Conservation (phyloP, 2,888 invertebrate genomes). For the Chirona hameri region DNA sequence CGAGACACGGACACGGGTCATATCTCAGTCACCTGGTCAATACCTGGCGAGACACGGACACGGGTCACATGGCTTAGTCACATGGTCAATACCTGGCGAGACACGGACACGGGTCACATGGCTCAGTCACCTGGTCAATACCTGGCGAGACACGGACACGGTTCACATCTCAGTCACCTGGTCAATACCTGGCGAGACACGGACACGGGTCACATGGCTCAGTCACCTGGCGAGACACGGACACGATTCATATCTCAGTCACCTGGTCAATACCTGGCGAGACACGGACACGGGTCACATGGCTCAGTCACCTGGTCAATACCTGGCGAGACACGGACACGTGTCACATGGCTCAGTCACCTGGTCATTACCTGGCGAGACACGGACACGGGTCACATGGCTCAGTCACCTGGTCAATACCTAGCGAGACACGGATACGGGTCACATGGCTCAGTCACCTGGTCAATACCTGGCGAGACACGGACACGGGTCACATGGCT, state of each 20-base stretch:
- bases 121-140: slow-evolving; percentile 62
- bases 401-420: slow-evolving; percentile 65
- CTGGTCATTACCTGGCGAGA: slow-evolving; percentile 70
- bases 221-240: slow-evolving; percentile 54
- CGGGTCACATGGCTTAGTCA: no score
- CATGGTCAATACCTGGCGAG: slow-evolving; percentile 72
- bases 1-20: background rate
- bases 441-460: slow-evolving; percentile 51
- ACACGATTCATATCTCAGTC: background rate
- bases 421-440: slow-evolving; percentile 50
- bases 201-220: background rate
- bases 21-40: slow-evolving; percentile 61
- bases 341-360: slow-evolving; percentile 46
- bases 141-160: slow-evolving; percentile 54
- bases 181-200: slow-evolving; percentile 64
- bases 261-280: slow-evolving; percentile 75
- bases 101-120: background rate
- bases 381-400: background rate
- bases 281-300: background rate
- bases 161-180: slow-evolving; percentile 53
- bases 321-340: slow-evolving; percentile 54
- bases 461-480: slow-evolving; percentile 67
- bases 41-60: slow-evolving; percentile 55
- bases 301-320: slow-evolving; percentile 63
- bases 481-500: background rate